These are phyloP conservation scores for Oasisia sp. DNA, from an alignment of 2,888 invertebrate species.

Conservation along the genomic window DNA sequence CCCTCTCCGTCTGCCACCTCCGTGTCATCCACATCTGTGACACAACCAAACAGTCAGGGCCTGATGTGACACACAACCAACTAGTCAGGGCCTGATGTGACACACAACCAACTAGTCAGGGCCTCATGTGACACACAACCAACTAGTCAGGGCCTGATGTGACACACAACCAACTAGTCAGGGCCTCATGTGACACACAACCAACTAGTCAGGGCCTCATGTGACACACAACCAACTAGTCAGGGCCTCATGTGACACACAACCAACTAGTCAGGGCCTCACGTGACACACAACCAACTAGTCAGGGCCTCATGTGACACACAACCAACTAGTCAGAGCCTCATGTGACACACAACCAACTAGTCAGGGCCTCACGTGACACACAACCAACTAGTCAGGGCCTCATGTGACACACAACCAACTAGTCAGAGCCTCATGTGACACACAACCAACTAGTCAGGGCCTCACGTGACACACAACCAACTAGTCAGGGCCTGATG, in stretches of 20 bases:
- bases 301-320: background rate
- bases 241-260: background rate
- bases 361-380: background rate
- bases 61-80: background rate
- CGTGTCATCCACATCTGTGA: background rate
- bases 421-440: too few relatives aligned
- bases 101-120: too few relatives aligned
- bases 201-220: background rate
- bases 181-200: background rate
- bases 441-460: background rate
- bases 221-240: too few relatives aligned
- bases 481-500: background rate
- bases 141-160: background rate
- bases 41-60: background rate
- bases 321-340: too few relatives aligned
- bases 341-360: background rate
- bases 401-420: too few relatives aligned
- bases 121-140: background rate
- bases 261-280: background rate
- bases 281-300: background rate
- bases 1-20: background rate
- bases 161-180: too few relatives aligned
- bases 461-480: background rate
- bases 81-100: background rate
- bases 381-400: background rate